Evolutionary conservation across 2,797 vertebrate species (phyloP).

Genomic region (Heterohyrax brucei): DNA sequence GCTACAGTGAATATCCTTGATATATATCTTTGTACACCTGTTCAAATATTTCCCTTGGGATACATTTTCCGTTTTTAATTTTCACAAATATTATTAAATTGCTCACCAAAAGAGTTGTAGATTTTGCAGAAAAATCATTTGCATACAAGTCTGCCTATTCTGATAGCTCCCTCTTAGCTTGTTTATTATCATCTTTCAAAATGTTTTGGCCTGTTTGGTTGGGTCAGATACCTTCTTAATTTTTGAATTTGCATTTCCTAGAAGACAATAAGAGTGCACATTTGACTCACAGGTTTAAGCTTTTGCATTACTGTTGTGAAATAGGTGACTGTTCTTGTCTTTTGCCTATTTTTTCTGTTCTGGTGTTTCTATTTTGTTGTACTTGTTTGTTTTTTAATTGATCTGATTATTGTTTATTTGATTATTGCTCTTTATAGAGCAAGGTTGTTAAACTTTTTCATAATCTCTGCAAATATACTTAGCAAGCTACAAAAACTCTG

Average conservation of each 20-base stretch:
- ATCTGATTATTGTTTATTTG: neutral
- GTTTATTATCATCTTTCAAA: neutral
- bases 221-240: neutral
- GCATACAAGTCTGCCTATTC: neutral
- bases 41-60: neutral
- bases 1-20: neutral
- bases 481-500: neutral
- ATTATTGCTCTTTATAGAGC: neutral
- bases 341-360: neutral
- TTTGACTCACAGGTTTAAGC: neutral
- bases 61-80: neutral
- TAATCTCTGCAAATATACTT: neutral
- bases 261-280: neutral
- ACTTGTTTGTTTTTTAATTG: neutral
- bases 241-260: neutral
- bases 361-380: neutral
- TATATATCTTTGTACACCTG: neutral
- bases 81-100: neutral
- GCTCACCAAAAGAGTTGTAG: neutral
- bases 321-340: neutral
- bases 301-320: neutral
- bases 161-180: neutral
- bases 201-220: neutral
- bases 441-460: neutral
- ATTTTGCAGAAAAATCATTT: neutral